These are phyloP conservation scores for Eupelmus urozonus DNA, from an alignment of 2,888 invertebrate genomes.

Conservation along the genomic window DNA sequence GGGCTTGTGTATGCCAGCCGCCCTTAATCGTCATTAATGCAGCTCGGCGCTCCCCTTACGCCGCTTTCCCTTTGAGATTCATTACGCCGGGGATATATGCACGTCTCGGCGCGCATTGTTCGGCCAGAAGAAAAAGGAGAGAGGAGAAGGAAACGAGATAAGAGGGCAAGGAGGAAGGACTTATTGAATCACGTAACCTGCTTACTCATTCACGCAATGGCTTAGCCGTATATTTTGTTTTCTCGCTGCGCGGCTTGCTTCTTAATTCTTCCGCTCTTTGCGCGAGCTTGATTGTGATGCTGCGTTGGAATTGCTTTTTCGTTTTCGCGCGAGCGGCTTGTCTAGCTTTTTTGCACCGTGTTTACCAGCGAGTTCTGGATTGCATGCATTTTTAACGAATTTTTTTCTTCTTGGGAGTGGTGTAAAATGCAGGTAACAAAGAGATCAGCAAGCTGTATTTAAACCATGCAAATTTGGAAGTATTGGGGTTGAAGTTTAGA, in stretches of 20 bases:
- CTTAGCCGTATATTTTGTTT: slow-evolving; percentile 55
- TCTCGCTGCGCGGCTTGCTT: background rate
- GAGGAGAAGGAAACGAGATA: slow-evolving; percentile 49
- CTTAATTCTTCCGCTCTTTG: slow-evolving; percentile 17
- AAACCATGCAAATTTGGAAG: no score
- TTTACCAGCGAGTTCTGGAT: no score
- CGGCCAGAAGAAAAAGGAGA: background rate
- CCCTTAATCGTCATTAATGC: slow-evolving; percentile 42
- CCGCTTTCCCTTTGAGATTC: slow-evolving; percentile 35
- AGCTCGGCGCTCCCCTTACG: background rate
- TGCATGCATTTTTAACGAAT: no score
- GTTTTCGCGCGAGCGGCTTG: no score
- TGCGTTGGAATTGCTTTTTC: background rate
- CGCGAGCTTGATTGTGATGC: background rate
- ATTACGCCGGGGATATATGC: background rate
- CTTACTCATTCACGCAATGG: slow-evolving; percentile 64
- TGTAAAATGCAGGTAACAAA: no score
- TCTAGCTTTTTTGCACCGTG: no score
- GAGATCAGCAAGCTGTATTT: no score
- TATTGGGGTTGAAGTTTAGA: no score
- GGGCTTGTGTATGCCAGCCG: background rate
- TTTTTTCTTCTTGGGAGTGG: no score
- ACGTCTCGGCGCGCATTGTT: slow-evolving; percentile 44
- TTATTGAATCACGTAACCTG: slow-evolving; percentile 69
- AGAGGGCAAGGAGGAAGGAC: slow-evolving; percentile 41